Conservation (phyloP, 1,140 invertebrate species). For the Apolygus lucorum region DNA sequence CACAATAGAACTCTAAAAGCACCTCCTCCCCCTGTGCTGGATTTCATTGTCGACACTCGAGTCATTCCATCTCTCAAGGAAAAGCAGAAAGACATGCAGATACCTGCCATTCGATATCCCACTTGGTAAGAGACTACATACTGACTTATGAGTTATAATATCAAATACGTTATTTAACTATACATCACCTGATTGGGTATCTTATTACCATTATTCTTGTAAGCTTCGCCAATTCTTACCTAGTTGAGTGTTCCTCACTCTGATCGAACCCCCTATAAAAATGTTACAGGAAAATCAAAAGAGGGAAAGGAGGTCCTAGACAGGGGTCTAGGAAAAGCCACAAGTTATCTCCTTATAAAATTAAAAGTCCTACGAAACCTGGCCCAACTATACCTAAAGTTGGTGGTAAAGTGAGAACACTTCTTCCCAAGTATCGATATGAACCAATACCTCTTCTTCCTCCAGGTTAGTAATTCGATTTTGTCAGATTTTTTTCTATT, state of each 20-base stretch:
- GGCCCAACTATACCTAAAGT: not conserved
- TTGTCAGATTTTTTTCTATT: not conserved
- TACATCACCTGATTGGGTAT: no score
- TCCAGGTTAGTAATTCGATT: not conserved
- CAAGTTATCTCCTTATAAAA: not conserved
- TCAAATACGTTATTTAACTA: no score
- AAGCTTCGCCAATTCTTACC: no score
- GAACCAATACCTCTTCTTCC: not conserved
- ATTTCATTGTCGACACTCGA: conserved; percentile 17
- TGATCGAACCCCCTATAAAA: no score
- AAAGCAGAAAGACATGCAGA: conserved; percentile 19
- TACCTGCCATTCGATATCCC: not conserved
- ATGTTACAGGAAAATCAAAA: conserved; percentile 5
- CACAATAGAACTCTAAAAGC: not conserved
- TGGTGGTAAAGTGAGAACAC: conserved; percentile 20
- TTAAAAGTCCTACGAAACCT: conserved; percentile 7
- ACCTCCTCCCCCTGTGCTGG: not conserved
- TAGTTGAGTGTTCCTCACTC: no score
- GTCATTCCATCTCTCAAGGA: conserved; percentile 1
- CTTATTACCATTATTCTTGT: no score
- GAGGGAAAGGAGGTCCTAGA: not conserved
- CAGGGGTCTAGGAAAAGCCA: conserved; percentile 2
- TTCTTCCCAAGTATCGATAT: conserved; percentile 21
- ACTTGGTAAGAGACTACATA: conserved; percentile 13
- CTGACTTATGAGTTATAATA: no score